These are phyloP conservation scores for Psittacula derbiana DNA, from an alignment of 2,797 vertebrate genomes.

Conservation along the genomic window DNA sequence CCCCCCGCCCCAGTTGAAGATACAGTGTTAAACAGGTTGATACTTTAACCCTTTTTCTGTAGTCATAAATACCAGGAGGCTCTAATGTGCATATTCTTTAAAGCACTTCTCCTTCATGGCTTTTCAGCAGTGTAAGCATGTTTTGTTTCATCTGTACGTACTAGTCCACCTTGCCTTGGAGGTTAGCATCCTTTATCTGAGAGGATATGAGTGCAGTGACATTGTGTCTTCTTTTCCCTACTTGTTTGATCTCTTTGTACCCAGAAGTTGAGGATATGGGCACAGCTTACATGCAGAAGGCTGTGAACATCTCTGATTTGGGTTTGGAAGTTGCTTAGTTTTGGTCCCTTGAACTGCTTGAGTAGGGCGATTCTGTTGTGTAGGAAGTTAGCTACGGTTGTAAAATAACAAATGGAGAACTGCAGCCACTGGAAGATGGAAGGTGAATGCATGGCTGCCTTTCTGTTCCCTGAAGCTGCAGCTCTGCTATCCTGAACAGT, in stretches of 20 bases:
- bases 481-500: not conserved
- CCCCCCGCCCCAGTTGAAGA: not conserved
- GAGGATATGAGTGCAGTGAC: not conserved
- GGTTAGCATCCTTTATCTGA: not conserved
- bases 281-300: not conserved
- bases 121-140: not conserved
- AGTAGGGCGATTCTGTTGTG: not conserved
- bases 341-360: not conserved
- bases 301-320: not conserved
- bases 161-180: not conserved
- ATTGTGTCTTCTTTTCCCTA: not conserved
- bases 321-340: not conserved
- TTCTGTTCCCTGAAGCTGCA: not conserved
- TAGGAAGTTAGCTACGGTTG: fast-evolving
- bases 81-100: not conserved
- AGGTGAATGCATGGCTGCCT: not conserved
- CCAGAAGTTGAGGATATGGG: fast-evolving
- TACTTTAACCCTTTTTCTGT: not conserved
- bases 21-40: not conserved
- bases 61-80: not conserved
- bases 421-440: not conserved
- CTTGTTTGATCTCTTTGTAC: not conserved
- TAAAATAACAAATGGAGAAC: not conserved
- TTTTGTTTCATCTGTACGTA: not conserved
- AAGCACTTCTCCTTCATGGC: not conserved